Evolutionary conservation across 2,113 vertebrate genomes (phyloP), one percentile per base, ranked within the genome.

Genomic region (Grammomys surdaster): DNA sequence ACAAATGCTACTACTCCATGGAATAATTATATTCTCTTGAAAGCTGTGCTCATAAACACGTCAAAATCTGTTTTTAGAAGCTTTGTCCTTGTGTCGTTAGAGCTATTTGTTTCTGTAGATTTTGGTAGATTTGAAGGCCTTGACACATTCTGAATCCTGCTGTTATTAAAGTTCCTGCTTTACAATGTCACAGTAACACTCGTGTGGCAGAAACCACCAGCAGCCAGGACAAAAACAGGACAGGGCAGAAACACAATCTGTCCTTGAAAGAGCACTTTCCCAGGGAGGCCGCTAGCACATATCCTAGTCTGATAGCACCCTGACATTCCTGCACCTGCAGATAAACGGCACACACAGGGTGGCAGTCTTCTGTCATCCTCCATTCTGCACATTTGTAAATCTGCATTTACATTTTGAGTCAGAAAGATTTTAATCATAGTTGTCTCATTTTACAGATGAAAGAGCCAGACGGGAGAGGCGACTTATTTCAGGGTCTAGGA

Each of bases 381-480:
- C 63, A 40, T 76, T 95, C 48, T 48, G 54, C 12, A 94, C 76
- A 69, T 92, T 46, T 67, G 24, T 56, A 75, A 87, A 43, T 1
- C 3, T 78, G 43, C 13, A 69, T 76, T 88, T 96, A 85, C 36
- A 82, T 31, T 92, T 89, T 63, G 20, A 94, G 56, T 36, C 73
- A 31, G 43, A 85, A 92, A 92, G 69, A 89, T 60, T 78, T 75
- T 78, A 92, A 87, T 90, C 63, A 69, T 78, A 93, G 20, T 58
- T 16, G 17, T 78, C n/a, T 93, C 56, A 87, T 58, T 93, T 92
- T 88, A 65, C 40, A 92, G 75, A 92, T 13, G 5, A 76, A 40
- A 36, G 36, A 51, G 89, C 4, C 54, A 89, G n/a, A 81, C 31
- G 69, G 69, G 40, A 31, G 48, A 95, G 87, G 70, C 2, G 33